Evolutionary conservation across 2,888 invertebrate genomes (phyloP).

Genomic region (Nebria brevicollis): DNA sequence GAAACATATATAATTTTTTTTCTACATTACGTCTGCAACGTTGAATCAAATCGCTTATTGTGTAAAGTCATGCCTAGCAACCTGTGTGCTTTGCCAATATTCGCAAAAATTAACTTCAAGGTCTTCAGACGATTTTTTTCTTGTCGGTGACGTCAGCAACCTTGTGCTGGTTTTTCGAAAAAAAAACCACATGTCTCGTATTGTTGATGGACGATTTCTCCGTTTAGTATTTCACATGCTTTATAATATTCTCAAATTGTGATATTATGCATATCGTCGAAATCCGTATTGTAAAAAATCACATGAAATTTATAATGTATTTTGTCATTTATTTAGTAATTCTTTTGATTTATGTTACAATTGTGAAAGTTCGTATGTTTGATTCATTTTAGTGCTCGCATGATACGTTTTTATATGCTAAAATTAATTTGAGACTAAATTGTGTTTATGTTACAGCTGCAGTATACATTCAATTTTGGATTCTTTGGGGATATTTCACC

Average conservation of each 20-base stretch:
- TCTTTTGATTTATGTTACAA: not conserved
- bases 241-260: not conserved
- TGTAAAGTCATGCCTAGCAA: constrained; percentile 36
- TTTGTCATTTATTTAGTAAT: not conserved
- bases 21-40: not conserved
- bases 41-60: constrained; percentile 28
- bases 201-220: constrained; percentile 40
- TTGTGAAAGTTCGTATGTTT: not conserved
- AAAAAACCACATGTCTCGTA: constrained; percentile 54
- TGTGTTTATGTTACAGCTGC: not conserved
- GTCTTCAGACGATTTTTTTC: constrained; percentile 54
- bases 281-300: not conserved
- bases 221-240: not conserved
- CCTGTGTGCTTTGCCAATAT: constrained; percentile 41
- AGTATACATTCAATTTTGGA: constrained; percentile 7
- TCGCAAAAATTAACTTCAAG: constrained; percentile 55
- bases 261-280: not conserved
- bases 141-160: constrained; percentile 59
- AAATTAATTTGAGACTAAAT: not conserved
- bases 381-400: not conserved
- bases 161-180: constrained; percentile 60
- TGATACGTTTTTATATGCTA: not conserved
- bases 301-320: not conserved
- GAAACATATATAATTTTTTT: not conserved
- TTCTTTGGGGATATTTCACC: constrained; percentile 50